phyloP scores from a whole-genome alignment of 2,113 vertebrate genomes.

The Bagarius yarrelli region DNA sequence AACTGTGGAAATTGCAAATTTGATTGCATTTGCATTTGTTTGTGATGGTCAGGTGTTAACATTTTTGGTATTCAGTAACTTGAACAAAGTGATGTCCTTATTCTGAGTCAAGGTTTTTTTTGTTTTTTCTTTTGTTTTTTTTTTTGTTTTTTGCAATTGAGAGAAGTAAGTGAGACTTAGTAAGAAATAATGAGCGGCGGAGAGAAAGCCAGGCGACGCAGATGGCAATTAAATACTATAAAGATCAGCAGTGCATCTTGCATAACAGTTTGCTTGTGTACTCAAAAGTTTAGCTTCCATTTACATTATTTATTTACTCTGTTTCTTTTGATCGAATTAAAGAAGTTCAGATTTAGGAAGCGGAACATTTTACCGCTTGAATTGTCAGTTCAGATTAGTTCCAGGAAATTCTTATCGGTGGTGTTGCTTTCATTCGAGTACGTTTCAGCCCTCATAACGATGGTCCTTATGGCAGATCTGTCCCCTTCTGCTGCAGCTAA shows the following conservation, averaged over 20 bases:
- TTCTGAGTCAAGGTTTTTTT: not conserved
- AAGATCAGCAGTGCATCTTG: constrained; percentile 63
- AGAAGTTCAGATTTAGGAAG: not conserved
- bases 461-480: not conserved
- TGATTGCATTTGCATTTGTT: too few species aligned
- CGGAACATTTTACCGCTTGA: not conserved
- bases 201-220: constrained; percentile 30
- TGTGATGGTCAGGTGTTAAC: too few species aligned
- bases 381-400: not conserved
- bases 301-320: not conserved
- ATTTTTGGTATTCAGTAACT: not conserved
- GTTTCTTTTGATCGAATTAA: not conserved
- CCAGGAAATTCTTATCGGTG: not conserved
- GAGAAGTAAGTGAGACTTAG: constrained; percentile 29
- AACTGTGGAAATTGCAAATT: too few species aligned
- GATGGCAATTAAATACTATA: constrained; percentile 48
- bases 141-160: not conserved
- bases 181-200: constrained; percentile 15
- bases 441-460: not conserved
- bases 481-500: not conserved
- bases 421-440: not conserved
- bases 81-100: not conserved
- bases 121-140: not conserved
- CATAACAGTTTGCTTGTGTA: constrained; percentile 50
- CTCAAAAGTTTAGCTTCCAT: not conserved